phyloP scores from a whole-genome alignment of 1,140 invertebrate species.

The Cydia pomonella region DNA sequence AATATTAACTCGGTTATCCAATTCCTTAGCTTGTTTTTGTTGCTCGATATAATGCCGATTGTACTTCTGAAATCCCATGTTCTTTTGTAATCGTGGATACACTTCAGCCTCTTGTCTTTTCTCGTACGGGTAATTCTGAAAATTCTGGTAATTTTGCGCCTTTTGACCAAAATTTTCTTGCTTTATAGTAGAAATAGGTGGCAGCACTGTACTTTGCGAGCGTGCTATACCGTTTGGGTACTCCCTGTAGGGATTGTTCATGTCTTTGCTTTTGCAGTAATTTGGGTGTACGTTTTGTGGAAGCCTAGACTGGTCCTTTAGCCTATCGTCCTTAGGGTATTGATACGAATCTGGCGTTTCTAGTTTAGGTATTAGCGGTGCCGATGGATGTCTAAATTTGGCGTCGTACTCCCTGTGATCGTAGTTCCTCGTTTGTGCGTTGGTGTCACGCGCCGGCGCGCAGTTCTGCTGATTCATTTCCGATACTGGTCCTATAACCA shows the following conservation, averaged over 20 bases:
- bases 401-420: slow-evolving; percentile 66
- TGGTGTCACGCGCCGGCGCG: slow-evolving; percentile 57
- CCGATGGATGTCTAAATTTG: slow-evolving; percentile 68
- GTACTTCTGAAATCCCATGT: slow-evolving; percentile 71
- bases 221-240: slow-evolving; percentile 58
- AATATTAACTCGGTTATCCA: slow-evolving; percentile 48
- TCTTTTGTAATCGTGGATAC: slow-evolving; percentile 63
- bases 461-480: slow-evolving; percentile 77
- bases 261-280: slow-evolving; percentile 59
- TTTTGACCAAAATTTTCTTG: slow-evolving; percentile 73
- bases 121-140: slow-evolving; percentile 60
- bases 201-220: slow-evolving; percentile 63
- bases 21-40: slow-evolving; percentile 50
- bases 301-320: slow-evolving; percentile 54
- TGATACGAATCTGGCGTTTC: slow-evolving; percentile 74
- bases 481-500: slow-evolving; percentile 80
- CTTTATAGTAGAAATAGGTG: slow-evolving; percentile 80
- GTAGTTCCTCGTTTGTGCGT: slow-evolving; percentile 70
- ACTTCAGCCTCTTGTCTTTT: slow-evolving; percentile 53
- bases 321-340: slow-evolving; percentile 66
- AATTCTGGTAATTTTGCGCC: slow-evolving; percentile 55
- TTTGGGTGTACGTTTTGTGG: slow-evolving; percentile 46
- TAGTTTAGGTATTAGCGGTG: slow-evolving; percentile 74
- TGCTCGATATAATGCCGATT: slow-evolving; percentile 57
- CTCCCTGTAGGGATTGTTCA: slow-evolving; percentile 55